Conservation (phyloP, 30 jellyfish, hydroid and myxozoan species). For the Cassiopea andromeda region DNA sequence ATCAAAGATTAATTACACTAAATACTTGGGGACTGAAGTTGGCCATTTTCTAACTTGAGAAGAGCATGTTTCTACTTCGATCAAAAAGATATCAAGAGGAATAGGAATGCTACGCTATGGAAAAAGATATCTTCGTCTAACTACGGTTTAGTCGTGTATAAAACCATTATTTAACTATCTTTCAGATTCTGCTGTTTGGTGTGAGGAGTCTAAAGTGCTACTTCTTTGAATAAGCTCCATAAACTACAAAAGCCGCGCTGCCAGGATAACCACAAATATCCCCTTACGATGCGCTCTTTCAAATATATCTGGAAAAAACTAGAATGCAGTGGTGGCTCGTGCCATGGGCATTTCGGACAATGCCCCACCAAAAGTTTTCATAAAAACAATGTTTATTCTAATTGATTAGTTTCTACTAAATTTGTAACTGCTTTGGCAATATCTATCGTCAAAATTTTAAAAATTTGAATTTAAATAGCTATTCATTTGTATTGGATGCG, state of each 20-base stretch:
- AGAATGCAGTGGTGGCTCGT: no score
- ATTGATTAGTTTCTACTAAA: no score
- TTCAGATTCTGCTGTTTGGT: constrained; percentile 14
- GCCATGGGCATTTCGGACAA: no score
- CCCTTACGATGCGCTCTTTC: background rate
- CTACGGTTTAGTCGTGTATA: constrained; percentile 16
- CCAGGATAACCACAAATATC: background rate
- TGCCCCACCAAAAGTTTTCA: no score
- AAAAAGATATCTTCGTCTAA: constrained; percentile 16
- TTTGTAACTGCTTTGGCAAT: no score
- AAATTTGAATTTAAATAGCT: no score
- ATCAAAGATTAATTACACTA: background rate
- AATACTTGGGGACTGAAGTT: constrained; percentile 1
- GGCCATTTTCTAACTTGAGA: background rate
- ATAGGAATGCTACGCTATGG: background rate
- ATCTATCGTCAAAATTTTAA: no score
- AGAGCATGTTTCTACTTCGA: background rate
- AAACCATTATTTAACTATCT: background rate
- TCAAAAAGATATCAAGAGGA: constrained; percentile 14
- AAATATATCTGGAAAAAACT: background rate
- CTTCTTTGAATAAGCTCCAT: background rate
- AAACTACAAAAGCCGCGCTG: background rate
- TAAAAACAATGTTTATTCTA: no score
- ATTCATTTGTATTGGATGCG: no score
- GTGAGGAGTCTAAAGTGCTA: constrained; percentile 1